Conservation (phyloP, 2,797 vertebrate species). For the Mormyrus hasselquistii region DNA sequence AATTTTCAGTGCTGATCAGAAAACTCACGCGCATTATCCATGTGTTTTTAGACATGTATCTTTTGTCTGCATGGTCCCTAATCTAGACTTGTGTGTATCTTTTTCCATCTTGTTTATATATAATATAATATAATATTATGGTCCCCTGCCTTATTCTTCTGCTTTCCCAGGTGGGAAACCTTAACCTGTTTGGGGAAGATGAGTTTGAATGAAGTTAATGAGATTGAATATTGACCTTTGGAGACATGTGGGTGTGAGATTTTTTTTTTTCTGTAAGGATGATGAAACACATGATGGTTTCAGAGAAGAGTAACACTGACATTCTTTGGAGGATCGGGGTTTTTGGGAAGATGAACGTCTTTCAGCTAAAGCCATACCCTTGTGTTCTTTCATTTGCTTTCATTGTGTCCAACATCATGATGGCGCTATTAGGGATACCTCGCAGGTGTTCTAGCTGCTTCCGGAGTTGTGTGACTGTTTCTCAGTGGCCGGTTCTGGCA, state of each 20-base stretch:
- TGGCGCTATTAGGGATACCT: too few relatives aligned
- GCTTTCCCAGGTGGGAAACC: background rate
- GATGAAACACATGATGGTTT: background rate
- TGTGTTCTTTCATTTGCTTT: background rate
- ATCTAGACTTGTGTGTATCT: background rate
- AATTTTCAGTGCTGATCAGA: background rate
- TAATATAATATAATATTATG: background rate
- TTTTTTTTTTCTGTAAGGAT: background rate
- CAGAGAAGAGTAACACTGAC: background rate
- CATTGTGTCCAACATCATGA: background rate
- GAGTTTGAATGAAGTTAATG: background rate
- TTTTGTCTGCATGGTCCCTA: background rate
- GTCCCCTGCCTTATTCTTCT: background rate
- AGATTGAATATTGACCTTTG: background rate
- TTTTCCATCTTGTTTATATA: background rate
- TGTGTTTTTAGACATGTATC: background rate
- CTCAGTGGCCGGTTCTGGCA: background rate
- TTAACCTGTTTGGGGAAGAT: background rate
- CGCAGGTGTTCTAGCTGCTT: background rate
- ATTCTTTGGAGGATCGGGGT: background rate
- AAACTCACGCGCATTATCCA: background rate
- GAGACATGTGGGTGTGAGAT: background rate
- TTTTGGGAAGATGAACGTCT: background rate
- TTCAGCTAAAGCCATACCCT: background rate
- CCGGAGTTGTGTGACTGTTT: background rate